Base-by-base conservation (phyloP, 2,888 invertebrate genomes). In the Bellardia bayeri region DNA sequence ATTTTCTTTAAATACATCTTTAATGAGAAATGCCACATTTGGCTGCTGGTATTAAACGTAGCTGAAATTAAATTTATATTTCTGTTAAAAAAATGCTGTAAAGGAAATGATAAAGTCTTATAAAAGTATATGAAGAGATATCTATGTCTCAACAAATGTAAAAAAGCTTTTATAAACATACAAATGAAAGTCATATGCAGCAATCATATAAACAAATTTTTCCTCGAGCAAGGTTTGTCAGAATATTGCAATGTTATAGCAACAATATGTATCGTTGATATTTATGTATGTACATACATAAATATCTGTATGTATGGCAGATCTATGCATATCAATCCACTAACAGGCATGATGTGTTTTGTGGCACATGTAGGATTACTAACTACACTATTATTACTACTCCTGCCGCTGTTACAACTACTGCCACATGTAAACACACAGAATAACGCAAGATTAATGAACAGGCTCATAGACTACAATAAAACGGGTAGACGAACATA, bases 11-110 rank as follows among this genome's bases (percentile, higher is more conserved):
- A 45, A 72, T 72, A 64, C 64, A 14, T 66, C n/a, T 79, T 51
- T 56, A 64, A 64, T 76, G 16, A 56, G 66, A 82, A 71, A 51
- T 14, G 0, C 40, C 11, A 72, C 13, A 37, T 45, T 78, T 45
- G 49, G 54, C 64, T 42, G 2, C 13, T 51, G 61, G 63, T 51
- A 74, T 51, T 69, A 69, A 56, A 69, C 58, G 80, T 80, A 85
- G 69, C 80, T 80, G 30, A 69, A 85, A 85, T 85, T 69, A 85
- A 80, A 75, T 80, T 75, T 85, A 33, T 37, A 61, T 74, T 61
- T 16, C 63, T 16, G 6, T 75, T 61, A 45, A 58, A 66, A 37
- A 63, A 13, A 51, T 54, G 7, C 16, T 1, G 9, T 11, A 11
- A 2, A 1, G 51, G 2, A 64, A 66, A 72, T n/a, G 30, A 37